phyloP scores from a whole-genome alignment of 2,113 vertebrate genomes.

The Phaetusa simplex region DNA sequence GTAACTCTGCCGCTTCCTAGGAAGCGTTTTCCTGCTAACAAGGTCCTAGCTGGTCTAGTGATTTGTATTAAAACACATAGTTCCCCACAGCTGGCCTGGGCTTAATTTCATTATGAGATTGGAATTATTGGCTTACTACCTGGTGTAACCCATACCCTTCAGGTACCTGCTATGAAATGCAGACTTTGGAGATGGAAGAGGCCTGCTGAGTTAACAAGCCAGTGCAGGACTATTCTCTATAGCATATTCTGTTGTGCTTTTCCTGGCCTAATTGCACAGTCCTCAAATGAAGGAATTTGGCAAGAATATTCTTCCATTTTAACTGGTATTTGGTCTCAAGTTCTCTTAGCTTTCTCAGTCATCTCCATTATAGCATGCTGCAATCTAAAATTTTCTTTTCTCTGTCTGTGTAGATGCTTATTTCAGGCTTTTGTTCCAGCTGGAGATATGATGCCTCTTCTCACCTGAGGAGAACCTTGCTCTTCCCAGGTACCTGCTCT shows the following conservation, averaged over 20 bases:
- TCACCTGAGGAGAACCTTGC: background rate
- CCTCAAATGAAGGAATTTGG: constrained; percentile 30
- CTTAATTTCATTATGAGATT: background rate
- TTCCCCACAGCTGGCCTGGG: background rate
- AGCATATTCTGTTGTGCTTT: constrained; percentile 41
- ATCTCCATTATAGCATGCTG: background rate
- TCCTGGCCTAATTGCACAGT: constrained; percentile 31
- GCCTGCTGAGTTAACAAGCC: background rate
- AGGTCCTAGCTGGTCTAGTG: background rate
- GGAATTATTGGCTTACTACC: constrained; percentile 7
- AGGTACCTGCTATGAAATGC: constrained; percentile 8
- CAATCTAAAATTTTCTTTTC: background rate
- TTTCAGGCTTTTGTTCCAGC: background rate
- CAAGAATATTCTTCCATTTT: background rate
- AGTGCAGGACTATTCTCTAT: background rate
- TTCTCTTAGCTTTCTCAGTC: background rate
- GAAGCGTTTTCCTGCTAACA: background rate
- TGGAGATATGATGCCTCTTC: background rate
- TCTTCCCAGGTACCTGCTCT: background rate
- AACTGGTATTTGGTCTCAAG: background rate
- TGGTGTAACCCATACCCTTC: background rate
- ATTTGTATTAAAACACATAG: background rate
- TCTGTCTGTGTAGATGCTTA: background rate
- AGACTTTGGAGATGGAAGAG: background rate
- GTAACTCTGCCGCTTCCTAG: background rate